A percentile compares a stretch with the other conserved stretches of the same genome.
phyloP scores from a whole-genome alignment of 2,113 vertebrate genomes.

The Podarcis raffonei region DNA sequence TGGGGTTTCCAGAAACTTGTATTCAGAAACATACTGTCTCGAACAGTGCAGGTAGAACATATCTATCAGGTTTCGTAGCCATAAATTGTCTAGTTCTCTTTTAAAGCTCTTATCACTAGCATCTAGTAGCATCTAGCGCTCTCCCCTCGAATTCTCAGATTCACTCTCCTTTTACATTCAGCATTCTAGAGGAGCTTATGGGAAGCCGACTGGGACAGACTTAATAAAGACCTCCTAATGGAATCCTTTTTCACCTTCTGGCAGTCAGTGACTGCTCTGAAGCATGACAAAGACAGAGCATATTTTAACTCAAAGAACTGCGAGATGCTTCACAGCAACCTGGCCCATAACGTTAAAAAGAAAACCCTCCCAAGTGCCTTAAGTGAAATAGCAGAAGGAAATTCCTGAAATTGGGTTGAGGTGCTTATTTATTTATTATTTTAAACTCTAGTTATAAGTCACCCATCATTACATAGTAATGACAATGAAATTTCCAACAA shows the following conservation, averaged over 20 bases:
- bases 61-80: too few relatives aligned
- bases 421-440: not conserved
- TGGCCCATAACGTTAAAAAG: conserved; percentile 26
- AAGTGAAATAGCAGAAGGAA: conserved; percentile 50
- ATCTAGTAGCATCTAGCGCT: not conserved
- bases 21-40: too few relatives aligned
- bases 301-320: conserved; percentile 7
- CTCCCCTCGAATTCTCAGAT: not conserved
- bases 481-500: too few relatives aligned
- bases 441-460: too few relatives aligned
- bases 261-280: not conserved
- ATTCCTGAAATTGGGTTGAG: conserved; percentile 45
- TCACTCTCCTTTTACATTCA: not conserved
- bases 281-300: not conserved
- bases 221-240: not conserved
- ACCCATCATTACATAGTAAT: too few relatives aligned
- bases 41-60: too few relatives aligned
- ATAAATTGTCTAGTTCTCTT: too few relatives aligned
- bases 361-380: conserved; percentile 18
- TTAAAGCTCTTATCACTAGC: not conserved
- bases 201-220: not conserved
- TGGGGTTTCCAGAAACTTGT: too few relatives aligned
- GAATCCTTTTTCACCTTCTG: not conserved
- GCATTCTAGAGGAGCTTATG: not conserved
- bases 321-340: conserved; percentile 30